Base-by-base conservation (phyloP, 2,888 invertebrate genomes). In the Perithous albicinctus region DNA sequence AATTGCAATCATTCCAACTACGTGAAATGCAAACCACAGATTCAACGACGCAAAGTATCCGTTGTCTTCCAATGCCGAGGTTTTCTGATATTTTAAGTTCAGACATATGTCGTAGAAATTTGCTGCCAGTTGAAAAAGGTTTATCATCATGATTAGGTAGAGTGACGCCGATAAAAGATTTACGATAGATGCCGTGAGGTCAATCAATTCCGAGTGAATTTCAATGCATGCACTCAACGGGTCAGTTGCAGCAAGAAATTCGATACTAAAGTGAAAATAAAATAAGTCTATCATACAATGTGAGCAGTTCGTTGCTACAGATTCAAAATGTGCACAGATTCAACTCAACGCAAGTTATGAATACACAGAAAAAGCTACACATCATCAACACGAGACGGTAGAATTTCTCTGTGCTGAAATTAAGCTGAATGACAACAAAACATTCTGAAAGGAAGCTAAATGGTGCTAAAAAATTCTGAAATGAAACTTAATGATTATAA, bases 11-110 rank as follows among this genome's bases (percentile, higher is more conserved):
- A 78, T 64, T 48, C 56, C 74, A 3, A 54, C 8, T 15, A 70
- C 20, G 18, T 78, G 73, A 23, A 82, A 35, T 6, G 32, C 23
- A 4, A 82, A 32, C 81, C 81, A 82, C 7, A 73, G 43, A 26
- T n/a, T n/a, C 8, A 66, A 1, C 10, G 46, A 0, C 2, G 18
- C 8, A 29, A 66, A 66, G n/a, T 32, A 48, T 10, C 48, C 32
- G 4, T 66, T 12, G 0, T 66, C 35, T 15, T 35, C 15, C 4
- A 46, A n/a, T 32, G 66, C 10, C 29, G 46, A 48, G 1, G 23
- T 0, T 2, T 51, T 35, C 15, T 48, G 46, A 46, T 64, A 26
- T 26, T 43, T 64, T 26, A 48, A 10, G 5, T 35, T 18, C 1
- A 51, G 6, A 41, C 32, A 46, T n/a, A 41, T 8, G 15, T 29